Base-by-base conservation (phyloP, 2,797 vertebrate genomes). In the Thamnophis elegans region DNA sequence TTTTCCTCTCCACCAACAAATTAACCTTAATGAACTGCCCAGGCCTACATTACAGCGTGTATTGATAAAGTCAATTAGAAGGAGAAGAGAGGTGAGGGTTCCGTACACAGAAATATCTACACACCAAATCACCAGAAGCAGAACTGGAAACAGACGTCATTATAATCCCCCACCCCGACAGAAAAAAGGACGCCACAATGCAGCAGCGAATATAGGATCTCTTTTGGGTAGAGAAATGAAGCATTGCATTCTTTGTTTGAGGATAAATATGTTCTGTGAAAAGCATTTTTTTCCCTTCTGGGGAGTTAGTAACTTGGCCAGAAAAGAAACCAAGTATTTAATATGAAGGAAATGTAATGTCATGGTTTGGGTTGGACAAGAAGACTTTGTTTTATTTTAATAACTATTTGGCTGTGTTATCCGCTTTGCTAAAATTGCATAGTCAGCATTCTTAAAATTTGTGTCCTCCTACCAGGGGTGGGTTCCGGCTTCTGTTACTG, bases 1-100 rank as follows among this genome's bases (percentile, higher is more conserved):
- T 97, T 60, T 55, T 1, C 0, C 18, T 2, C 2, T 7, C 28
- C 28, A 6, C 16, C n/a, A 98, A 97, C 98, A 97, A 98, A 98
- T 98, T 98, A 98, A 98, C 98, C 98, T 97, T 98, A 98, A 98
- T 98, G 98, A 98, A 98, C 98, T 98, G 97, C 97, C 94, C 97
- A 96, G 96, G 96, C 96, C 97, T 97, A 98, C 97, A 97, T 96
- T 96, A 95, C 95, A 95, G 95, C 96, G 96, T 96, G 96, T 96
- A 97, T 95, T 94, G 97, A 97, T 97, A 97, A 91, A 97, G 97
- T 97, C 96, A 97, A 96, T 95, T 96, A 97, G 95, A 73, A 55
- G 93, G 94, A 94, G 93, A 95, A 96, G 85, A 93, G 92, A 95
- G 92, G 94, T 95, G 97, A 96, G 68, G 32, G 22, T 14, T 95